A percentile compares a stretch with the other conserved stretches of the same genome.
These are phyloP conservation scores for Nemopilema nomurai DNA, from an alignment of 30 jellyfish, hydroid and myxozoan genomes.

Conservation along the genomic window DNA sequence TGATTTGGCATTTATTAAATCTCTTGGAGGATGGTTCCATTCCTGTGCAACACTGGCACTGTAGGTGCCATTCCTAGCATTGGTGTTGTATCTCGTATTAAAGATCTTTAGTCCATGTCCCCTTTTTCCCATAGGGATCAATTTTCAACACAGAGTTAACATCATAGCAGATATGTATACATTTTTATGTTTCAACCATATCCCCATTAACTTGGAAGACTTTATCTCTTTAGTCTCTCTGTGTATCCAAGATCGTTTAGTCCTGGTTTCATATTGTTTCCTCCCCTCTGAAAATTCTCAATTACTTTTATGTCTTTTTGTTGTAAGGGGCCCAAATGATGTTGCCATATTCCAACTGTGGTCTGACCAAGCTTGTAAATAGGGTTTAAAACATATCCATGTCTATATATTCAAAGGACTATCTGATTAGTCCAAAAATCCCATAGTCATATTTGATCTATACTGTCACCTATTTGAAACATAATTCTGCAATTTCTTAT, in stretches of 20 bases:
- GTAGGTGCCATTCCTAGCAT: conserved; percentile 4
- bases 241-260: conserved; percentile 18
- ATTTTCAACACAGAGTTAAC: conserved; percentile 1
- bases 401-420: conserved; percentile 25
- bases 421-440: conserved; percentile 51
- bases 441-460: too few relatives aligned
- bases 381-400: conserved; percentile 2
- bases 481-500: too few relatives aligned
- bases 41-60: background rate
- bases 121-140: background rate
- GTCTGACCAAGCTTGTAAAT: conserved; percentile 38
- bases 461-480: too few relatives aligned
- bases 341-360: conserved; percentile 60
- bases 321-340: conserved; percentile 56
- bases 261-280: conserved; percentile 56
- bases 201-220: conserved; percentile 21
- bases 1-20: too few relatives aligned
- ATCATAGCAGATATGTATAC: conserved; percentile 8
- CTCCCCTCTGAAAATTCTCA: conserved; percentile 61
- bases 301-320: conserved; percentile 29
- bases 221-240: conserved; percentile 4
- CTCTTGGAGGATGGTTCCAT: too few relatives aligned
- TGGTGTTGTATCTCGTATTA: too few relatives aligned
- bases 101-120: conserved; percentile 7
- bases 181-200: conserved; percentile 23